phyloP scores from a whole-genome alignment of 2,888 invertebrate genomes.

The Ischnura elegans region DNA sequence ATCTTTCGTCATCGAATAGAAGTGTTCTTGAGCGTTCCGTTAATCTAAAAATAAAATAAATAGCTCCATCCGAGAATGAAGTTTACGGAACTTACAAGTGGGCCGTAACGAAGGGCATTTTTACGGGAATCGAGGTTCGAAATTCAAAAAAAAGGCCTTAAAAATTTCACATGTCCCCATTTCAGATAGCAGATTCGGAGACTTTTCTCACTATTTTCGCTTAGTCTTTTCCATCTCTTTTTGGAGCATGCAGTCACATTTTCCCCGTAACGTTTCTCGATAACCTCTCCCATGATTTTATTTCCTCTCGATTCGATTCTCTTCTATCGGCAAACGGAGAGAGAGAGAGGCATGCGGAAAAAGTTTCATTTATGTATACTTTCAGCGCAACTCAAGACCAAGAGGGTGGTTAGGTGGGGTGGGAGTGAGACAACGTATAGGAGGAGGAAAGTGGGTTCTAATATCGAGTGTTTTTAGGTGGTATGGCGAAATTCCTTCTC shows the following conservation, averaged over 20 bases:
- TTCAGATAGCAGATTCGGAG: neutral
- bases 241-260: neutral
- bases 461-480: slow-evolving; percentile 9
- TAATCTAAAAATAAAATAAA: neutral
- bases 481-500: neutral
- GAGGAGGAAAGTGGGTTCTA: neutral
- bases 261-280: slow-evolving; percentile 17
- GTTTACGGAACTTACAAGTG: neutral
- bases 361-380: slow-evolving; percentile 18
- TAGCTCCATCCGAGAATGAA: neutral
- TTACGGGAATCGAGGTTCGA: neutral
- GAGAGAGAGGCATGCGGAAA: too few species aligned
- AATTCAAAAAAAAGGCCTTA: neutral
- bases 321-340: neutral
- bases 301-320: neutral
- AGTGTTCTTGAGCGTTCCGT: neutral
- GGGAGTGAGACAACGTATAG: neutral
- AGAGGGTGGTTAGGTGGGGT: neutral
- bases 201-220: neutral
- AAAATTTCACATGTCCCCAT: neutral
- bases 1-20: neutral
- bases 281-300: neutral
- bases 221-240: neutral
- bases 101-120: neutral
- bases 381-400: slow-evolving; percentile 26